Conservation (phyloP, 2,888 invertebrate species). For the Rhagonycha lutea region DNA sequence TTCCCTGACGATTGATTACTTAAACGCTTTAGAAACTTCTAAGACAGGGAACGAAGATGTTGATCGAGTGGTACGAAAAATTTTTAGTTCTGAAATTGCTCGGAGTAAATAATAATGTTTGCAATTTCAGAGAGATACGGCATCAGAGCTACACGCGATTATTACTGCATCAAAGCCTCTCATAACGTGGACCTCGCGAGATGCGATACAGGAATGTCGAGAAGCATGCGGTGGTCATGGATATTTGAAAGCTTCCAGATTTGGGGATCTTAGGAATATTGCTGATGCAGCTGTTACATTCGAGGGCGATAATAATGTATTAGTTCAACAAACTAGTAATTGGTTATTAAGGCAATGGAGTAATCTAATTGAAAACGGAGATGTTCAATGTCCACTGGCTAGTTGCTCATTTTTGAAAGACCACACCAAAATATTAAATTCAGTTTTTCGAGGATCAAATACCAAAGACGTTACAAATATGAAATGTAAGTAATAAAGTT, state of each 20-base stretch:
- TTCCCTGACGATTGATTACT: constrained; percentile 67
- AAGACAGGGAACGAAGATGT: constrained; percentile 38
- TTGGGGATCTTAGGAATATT: constrained; percentile 83
- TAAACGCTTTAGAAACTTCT: constrained; percentile 69
- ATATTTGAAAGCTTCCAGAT: constrained; percentile 77
- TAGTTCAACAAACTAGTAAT: constrained; percentile 88
- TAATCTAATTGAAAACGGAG: constrained; percentile 53
- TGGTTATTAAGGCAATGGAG: constrained; percentile 77
- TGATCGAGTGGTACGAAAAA: constrained; percentile 45
- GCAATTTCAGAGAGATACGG: constrained; percentile 62
- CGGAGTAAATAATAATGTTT: background rate
- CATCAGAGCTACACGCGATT: constrained; percentile 72
- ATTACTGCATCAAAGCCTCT: constrained; percentile 71
- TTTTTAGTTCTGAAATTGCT: background rate
- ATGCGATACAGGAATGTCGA: constrained; percentile 79
- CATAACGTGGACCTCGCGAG: constrained; percentile 76
- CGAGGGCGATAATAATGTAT: constrained; percentile 92
- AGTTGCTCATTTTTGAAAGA: too few relatives aligned
- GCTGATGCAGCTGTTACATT: constrained; percentile 91
- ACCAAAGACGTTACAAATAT: too few relatives aligned
- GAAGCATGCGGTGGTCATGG: constrained; percentile 91
- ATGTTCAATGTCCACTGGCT: too few relatives aligned
- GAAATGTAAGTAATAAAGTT: constrained; percentile 50
- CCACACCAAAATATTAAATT: too few relatives aligned
- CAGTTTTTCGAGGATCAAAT: too few relatives aligned